Evolutionary conservation across 2,888 invertebrate genomes (phyloP), one percentile per base, ranked within the genome.

Genomic region (Standfussiana lucernea): DNA sequence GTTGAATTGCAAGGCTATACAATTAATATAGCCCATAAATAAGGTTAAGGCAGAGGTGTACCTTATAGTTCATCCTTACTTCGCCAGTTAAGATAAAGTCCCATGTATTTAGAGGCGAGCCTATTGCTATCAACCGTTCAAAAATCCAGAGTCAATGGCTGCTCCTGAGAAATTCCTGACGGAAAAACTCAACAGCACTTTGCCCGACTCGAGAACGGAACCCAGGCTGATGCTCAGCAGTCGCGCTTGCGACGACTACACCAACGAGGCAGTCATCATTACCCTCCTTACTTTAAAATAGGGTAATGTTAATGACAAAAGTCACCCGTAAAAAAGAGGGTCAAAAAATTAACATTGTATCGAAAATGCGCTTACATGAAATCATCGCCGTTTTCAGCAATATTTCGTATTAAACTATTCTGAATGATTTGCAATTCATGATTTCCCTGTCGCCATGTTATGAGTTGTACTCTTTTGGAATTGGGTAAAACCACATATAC

Each of bases 361-460:
- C 24, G 24, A 70, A 75, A 65, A 69, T 70, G 73, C 65, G 78
- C 67, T 73, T 62, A 61, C 1, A 77, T 87, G 88, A 88, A 72
- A 79, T 88, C 86, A 86, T 79, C 77, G 72, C 64, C 61, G 18
- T 64, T 85, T 85, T 73, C 62, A 79, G 76, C 24, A 71, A 56
- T 37, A 72, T 73, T 85, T 75, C 56, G n/a, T 70, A 88, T 78
- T 82, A 32, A 82, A 72, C 40, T 79, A 81, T 84, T 85, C 86
- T 40, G 66, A 45, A 40, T 35, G 7, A 74, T 79, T 88, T 86
- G 76, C 77, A 64, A 79, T 89, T 83, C 84, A 89, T 87, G 81
- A 87, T 70, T 85, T 89, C 83, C 83, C 61, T 69, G 84, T 86
- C 80, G 77, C 79, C 84, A 66, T 77, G 61, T 42, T 76, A 71